Conservation (phyloP, 2,113 vertebrate species). For the Nettapus auritus region DNA sequence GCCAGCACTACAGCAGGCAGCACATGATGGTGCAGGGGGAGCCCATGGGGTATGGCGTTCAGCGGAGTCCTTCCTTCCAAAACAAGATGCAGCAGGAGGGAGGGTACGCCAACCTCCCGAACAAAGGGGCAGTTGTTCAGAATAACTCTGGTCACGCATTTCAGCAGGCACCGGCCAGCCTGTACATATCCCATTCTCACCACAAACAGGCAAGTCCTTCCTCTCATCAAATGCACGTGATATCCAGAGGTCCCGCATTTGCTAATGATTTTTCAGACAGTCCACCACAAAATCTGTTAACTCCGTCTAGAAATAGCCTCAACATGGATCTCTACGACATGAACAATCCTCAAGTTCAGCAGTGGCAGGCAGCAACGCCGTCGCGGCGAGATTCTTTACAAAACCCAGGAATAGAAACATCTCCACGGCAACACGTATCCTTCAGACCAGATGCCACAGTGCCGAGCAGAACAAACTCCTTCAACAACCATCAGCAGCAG, state of each 20-base stretch:
- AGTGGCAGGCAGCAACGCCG: conserved; percentile 81
- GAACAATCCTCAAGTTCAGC: conserved; percentile 71
- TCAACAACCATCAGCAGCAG: conserved; percentile 89
- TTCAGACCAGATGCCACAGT: conserved; percentile 86
- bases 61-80: conserved; percentile 95
- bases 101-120: conserved; percentile 84
- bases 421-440: conserved; percentile 81
- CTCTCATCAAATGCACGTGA: conserved; percentile 89
- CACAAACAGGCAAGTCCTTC: conserved; percentile 89
- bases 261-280: conserved; percentile 87
- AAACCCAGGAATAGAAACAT: conserved; percentile 80
- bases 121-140: conserved; percentile 84
- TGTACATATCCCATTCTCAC: conserved; percentile 87
- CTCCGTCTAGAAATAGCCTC: conserved; percentile 90
- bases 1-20: conserved; percentile 84
- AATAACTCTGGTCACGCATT: conserved; percentile 80
- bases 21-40: conserved; percentile 86
- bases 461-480: conserved; percentile 93
- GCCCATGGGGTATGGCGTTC: conserved; percentile 86
- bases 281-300: conserved; percentile 83
- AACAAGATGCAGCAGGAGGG: conserved; percentile 88
- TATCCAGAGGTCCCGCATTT: conserved; percentile 84
- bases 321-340: conserved; percentile 91
- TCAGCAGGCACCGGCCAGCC: conserved; percentile 70
- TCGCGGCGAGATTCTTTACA: conserved; percentile 84